phyloP scores from a whole-genome alignment of 1,140 invertebrate genomes.

The Nixonia krombeini region DNA sequence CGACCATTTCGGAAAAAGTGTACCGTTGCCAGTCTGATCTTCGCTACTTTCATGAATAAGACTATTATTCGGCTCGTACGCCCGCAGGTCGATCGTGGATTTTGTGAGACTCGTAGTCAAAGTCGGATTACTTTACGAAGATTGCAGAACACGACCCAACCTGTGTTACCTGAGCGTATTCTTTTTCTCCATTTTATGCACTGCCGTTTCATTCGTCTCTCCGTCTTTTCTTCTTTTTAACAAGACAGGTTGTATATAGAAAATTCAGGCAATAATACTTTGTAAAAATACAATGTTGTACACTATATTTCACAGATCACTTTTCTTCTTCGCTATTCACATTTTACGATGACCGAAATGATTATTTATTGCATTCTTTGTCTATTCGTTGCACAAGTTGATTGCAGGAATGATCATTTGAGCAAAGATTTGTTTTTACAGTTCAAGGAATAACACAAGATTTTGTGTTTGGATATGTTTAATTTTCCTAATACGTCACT shows the following conservation, averaged over 20 bases:
- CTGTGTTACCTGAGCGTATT: constrained; percentile 25
- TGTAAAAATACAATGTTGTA: background rate
- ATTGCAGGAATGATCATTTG: no score
- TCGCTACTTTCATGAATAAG: constrained; percentile 22
- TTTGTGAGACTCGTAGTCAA: constrained; percentile 23
- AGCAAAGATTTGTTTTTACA: no score
- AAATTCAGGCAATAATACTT: constrained; percentile 34
- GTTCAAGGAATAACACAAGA: no score
- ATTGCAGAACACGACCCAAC: constrained; percentile 23
- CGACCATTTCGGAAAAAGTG: constrained; percentile 28
- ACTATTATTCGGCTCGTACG: constrained; percentile 24
- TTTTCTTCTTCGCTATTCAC: no score
- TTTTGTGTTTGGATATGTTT: no score
- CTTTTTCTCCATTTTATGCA: constrained; percentile 31
- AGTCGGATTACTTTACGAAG: constrained; percentile 37
- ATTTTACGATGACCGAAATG: no score
- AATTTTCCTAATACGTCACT: no score
- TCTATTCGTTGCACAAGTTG: no score
- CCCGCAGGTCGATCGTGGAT: constrained; percentile 34
- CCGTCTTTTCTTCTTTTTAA: constrained; percentile 26
- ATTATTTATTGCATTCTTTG: no score
- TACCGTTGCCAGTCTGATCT: constrained; percentile 22
- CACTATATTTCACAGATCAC: constrained; percentile 5
- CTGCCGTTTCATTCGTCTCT: constrained; percentile 25
- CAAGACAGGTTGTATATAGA: constrained; percentile 43